Percentiles rank a stretch among this genome's conserved stretches.
Evolutionary conservation across 2,113 vertebrate species (phyloP).

Genomic region (Sebastes fasciatus): DNA sequence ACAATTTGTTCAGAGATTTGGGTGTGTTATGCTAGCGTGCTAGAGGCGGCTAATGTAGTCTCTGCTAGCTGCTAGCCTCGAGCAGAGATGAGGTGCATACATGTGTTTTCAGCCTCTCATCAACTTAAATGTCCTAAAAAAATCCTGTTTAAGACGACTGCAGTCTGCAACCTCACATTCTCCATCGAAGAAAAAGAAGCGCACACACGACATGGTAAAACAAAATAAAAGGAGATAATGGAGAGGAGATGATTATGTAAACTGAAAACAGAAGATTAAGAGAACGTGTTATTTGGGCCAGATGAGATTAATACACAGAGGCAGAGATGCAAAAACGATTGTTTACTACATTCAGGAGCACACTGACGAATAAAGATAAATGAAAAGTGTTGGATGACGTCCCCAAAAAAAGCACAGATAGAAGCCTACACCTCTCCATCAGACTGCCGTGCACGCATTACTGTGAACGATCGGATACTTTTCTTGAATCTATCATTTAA

Average conservation of each 20-base stretch:
- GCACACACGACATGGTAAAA: not conserved
- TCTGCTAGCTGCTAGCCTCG: not conserved
- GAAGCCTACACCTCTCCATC: not conserved
- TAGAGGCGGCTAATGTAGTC: not conserved
- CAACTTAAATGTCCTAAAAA: not conserved
- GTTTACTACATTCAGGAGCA: not conserved
- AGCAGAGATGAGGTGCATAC: not conserved
- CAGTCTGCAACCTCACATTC: not conserved
- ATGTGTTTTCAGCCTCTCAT: not conserved
- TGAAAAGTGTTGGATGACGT: not conserved
- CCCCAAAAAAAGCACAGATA: not conserved
- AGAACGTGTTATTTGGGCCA: constrained; percentile 17
- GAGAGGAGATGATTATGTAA: not conserved
- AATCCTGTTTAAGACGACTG: not conserved
- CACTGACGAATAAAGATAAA: not conserved
- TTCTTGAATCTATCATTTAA: not conserved
- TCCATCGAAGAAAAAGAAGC: not conserved
- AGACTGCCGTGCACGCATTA: not conserved
- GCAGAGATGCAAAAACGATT: not conserved
- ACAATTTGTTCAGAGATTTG: not conserved
- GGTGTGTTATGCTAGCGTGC: not conserved
- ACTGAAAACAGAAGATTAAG: not conserved
- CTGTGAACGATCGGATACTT: not conserved
- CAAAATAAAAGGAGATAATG: not conserved
- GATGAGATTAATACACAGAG: constrained; percentile 23